Conservation (phyloP, 2,113 vertebrate genomes). For the Regulus satrapa region DNA sequence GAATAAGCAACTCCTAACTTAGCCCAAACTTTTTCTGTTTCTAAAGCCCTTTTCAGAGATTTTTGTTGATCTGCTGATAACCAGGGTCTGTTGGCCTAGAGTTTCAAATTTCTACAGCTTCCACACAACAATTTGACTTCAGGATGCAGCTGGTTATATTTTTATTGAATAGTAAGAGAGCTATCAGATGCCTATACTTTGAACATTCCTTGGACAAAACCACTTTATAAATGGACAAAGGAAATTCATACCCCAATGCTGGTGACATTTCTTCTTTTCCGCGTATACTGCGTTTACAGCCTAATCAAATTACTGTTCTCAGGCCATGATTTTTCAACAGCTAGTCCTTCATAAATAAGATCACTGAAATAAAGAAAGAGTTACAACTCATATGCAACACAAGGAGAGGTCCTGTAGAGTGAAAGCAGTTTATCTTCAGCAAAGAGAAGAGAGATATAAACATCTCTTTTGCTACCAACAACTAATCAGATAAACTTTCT, state of each 20-base stretch:
- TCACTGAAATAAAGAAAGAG: background rate
- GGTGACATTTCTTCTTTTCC: background rate
- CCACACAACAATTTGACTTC: background rate
- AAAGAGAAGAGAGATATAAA: background rate
- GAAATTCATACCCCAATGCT: background rate
- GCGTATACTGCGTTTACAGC: background rate
- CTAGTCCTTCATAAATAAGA: background rate
- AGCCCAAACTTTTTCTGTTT: background rate
- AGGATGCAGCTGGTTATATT: background rate
- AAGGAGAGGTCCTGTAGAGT: background rate
- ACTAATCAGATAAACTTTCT: background rate
- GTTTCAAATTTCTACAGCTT: background rate
- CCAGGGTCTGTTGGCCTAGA: too few relatives aligned
- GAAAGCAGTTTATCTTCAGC: background rate
- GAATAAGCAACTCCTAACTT: background rate
- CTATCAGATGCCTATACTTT: background rate
- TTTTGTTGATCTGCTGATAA: background rate
- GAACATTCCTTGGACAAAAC: background rate
- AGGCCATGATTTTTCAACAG: background rate
- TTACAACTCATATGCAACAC: background rate
- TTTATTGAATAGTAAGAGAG: background rate
- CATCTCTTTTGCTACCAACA: background rate
- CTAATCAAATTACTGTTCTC: background rate
- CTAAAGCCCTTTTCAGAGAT: background rate
- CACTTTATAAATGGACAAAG: background rate